Evolutionary conservation across 2,797 vertebrate genomes (phyloP).

Genomic region (Sebastes oblongus): DNA sequence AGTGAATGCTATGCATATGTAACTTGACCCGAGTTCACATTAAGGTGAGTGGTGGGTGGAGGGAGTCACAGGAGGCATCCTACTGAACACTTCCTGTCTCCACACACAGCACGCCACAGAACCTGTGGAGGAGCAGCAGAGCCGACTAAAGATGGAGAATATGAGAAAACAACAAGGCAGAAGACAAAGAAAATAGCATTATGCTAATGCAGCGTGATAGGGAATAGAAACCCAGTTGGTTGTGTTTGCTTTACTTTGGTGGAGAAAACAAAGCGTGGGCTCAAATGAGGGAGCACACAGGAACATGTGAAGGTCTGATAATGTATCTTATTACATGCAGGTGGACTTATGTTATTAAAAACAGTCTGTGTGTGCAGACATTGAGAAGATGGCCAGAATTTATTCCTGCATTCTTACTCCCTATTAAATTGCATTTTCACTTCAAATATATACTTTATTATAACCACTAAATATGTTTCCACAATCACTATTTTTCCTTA

Average conservation of each 20-base stretch:
- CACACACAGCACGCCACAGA: conserved; percentile 22
- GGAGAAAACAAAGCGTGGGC: conserved; percentile 1
- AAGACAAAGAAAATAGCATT: conserved; percentile 48
- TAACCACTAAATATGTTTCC: neutral
- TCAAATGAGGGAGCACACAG: conserved; percentile 5
- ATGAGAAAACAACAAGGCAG: conserved; percentile 31
- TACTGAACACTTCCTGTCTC: conserved; percentile 33
- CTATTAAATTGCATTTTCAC: neutral
- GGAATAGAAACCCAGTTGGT: conserved; percentile 26
- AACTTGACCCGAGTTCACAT: conserved; percentile 13
- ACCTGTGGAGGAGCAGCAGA: conserved; percentile 3
- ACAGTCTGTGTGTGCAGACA: neutral
- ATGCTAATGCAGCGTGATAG: conserved; percentile 38
- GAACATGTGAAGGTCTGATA: conserved; percentile 31
- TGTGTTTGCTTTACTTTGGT: conserved; percentile 30
- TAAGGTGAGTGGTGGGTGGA: conserved; percentile 15
- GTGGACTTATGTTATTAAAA: conserved; percentile 11
- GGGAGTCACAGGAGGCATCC: neutral
- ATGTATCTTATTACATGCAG: conserved; percentile 29
- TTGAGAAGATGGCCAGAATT: neutral
- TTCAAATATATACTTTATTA: neutral
- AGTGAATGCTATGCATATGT: neutral
- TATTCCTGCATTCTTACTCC: neutral
- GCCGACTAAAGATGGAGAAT: conserved; percentile 29
- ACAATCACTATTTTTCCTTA: neutral